A percentile compares a stretch with the other conserved stretches of the same genome.
Conservation (phyloP, 2,888 invertebrate genomes). For the Cheilosia grossa region DNA sequence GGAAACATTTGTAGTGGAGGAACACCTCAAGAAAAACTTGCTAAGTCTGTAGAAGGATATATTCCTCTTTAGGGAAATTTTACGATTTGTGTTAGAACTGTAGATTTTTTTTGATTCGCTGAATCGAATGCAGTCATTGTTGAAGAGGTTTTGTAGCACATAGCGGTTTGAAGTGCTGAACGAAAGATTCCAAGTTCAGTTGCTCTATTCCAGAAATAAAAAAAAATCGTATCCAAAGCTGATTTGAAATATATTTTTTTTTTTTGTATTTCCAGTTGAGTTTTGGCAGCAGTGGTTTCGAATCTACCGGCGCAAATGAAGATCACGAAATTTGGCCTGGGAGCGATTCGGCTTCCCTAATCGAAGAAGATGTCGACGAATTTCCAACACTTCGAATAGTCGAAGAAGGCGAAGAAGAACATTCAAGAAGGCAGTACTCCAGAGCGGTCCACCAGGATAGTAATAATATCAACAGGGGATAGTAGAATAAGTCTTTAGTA, state of each 20-base stretch:
- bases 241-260: conserved; percentile 1
- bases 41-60: too few relatives aligned
- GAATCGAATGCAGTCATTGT: neutral
- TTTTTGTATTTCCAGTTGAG: conserved; percentile 77
- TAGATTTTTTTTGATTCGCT: too few relatives aligned
- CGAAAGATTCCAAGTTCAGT: too few relatives aligned
- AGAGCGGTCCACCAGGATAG: conserved; percentile 15
- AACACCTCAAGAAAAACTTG: too few relatives aligned
- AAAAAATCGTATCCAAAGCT: neutral
- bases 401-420: conserved; percentile 38
- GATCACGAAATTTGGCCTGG: conserved; percentile 41
- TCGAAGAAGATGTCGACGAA: conserved; percentile 41
- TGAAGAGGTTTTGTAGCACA: too few relatives aligned
- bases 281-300: conserved; percentile 77
- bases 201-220: too few relatives aligned
- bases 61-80: too few relatives aligned
- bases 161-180: too few relatives aligned
- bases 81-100: too few relatives aligned
- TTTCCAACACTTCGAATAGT: conserved; percentile 66
- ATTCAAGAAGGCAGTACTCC: conserved; percentile 26
- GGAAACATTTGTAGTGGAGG: too few relatives aligned
- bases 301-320: conserved; percentile 61
- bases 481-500: conserved; percentile 43
- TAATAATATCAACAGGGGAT: conserved; percentile 35
- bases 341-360: conserved; percentile 21